Percentiles rank a stretch among this genome's conserved stretches.
phyloP scores from a whole-genome alignment of 2,888 invertebrate genomes.

The Adelphocoris suturalis region DNA sequence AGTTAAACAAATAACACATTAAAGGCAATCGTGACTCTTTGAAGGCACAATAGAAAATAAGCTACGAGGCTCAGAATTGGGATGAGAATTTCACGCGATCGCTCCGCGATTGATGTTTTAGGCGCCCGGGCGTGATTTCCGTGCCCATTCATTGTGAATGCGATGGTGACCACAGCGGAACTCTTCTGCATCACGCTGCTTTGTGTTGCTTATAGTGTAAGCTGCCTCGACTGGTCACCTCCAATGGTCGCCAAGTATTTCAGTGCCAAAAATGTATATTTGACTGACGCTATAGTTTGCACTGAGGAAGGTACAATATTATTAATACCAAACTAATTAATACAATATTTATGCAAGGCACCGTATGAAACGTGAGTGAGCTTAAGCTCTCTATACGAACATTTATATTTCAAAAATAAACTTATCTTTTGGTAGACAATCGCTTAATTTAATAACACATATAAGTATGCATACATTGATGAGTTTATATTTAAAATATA shows the following conservation, averaged over 20 bases:
- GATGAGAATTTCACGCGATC: not conserved
- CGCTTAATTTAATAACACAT: too few relatives aligned
- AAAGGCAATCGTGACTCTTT: not conserved
- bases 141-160: not conserved
- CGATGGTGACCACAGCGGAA: not conserved
- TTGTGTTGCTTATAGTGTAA: not conserved
- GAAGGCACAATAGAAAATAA: not conserved
- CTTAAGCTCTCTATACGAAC: too few relatives aligned
- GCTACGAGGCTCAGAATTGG: not conserved
- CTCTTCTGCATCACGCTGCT: not conserved
- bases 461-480: too few relatives aligned
- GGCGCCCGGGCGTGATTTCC: not conserved
- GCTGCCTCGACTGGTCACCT: not conserved
- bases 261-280: not conserved
- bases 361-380: too few relatives aligned
- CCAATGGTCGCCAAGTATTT: not conserved
- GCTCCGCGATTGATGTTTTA: not conserved
- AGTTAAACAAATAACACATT: not conserved
- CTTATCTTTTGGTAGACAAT: too few relatives aligned
- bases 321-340: too few relatives aligned
- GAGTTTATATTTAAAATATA: too few relatives aligned
- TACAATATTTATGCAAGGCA: too few relatives aligned
- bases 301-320: not conserved
- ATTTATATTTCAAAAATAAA: too few relatives aligned
- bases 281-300: conserved; percentile 19